Evolutionary conservation across 2,113 vertebrate species (phyloP).

Genomic region (Ciconia maguari): DNA sequence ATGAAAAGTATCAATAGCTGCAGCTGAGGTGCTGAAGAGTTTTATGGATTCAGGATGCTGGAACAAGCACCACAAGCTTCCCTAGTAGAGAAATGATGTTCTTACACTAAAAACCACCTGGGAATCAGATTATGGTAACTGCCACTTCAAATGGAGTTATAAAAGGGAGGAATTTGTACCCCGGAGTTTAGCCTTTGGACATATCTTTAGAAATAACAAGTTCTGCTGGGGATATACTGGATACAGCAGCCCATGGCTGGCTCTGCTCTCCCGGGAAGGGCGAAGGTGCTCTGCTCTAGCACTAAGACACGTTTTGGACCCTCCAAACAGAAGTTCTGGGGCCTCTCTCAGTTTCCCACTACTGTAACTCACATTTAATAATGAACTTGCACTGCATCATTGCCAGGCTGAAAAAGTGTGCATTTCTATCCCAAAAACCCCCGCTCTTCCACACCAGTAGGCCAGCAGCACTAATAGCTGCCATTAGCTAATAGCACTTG

Average conservation of each 20-base stretch:
- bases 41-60: neutral
- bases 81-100: neutral
- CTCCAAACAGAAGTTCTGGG: neutral
- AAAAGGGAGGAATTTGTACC: neutral
- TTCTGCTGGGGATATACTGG: neutral
- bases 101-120: neutral
- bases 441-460: neutral
- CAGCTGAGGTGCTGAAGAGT: neutral
- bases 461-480: neutral
- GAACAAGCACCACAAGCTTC: neutral
- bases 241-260: neutral
- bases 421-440: neutral
- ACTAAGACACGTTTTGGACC: neutral
- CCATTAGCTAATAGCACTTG: slow-evolving; percentile 3
- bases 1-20: neutral
- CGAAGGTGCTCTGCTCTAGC: neutral
- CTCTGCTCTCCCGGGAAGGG: neutral
- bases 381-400: neutral
- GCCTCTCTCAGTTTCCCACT: neutral
- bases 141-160: neutral
- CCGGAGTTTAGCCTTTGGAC: neutral
- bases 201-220: neutral
- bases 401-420: neutral
- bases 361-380: neutral
- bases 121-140: neutral